Evolutionary conservation across 1,140 invertebrate species (phyloP), one percentile per base, ranked within the genome.

Genomic region (Pogonognathellus flavescens): DNA sequence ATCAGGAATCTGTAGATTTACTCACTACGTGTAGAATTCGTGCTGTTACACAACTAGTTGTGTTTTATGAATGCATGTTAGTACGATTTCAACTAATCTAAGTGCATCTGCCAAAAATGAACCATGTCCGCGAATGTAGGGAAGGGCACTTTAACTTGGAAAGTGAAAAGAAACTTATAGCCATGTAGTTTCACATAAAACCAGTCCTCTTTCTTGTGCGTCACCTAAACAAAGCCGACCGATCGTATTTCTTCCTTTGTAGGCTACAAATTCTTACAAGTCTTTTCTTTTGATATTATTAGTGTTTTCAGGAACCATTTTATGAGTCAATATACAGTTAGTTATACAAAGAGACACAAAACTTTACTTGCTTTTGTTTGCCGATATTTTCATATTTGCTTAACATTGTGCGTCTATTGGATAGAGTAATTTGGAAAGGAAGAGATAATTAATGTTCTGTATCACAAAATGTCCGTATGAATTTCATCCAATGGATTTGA

Each of bases 41-140:
- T 5, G 22, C 22, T 66, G 20, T 13, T 66, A 14, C 11, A 66
- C 9, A 13, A 20, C 22, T 66, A 66, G 25, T 13, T 66, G 22
- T 13, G 62, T 25, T 13, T 25, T 66, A 66, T 66, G 25, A 66
- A 66, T 66, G 62, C 25, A 76, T 50, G 70, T 20, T 76, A 76
- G 25, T 76, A 49, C 49, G 25, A 25, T 76, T 76, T 76, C 70
- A 76, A 76, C 70, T 76, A 76, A 76, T 76, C 70, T 76, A 76
- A 76, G 70, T 76, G 70, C 70, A 76, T 76, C 70, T 76, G 70
- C 70, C 70, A 76, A 76, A 76, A 76, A 76, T 76, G 70, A 76
- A 49, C 70, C 70, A 76, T 76, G 70, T 76, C 70, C 70, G 49
- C 25, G 16, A 49, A 76, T 50, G 41, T 76, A 76, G 41, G 25